Evolutionary conservation across 23 tunicate species (phyloP).

Genomic region (Trididemnum nubilum): DNA sequence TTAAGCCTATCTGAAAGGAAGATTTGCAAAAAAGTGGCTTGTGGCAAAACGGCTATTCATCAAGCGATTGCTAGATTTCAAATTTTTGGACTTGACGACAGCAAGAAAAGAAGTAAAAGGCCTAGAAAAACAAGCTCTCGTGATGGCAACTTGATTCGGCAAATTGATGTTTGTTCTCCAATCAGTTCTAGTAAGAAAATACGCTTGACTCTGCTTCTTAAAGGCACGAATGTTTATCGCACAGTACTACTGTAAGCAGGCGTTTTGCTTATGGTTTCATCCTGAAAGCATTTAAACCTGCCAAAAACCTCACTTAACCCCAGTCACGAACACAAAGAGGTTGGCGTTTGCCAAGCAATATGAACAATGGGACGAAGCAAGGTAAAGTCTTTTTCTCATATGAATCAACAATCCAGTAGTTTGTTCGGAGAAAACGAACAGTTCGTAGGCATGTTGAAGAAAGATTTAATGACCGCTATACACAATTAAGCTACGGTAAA

Average conservation of each 20-base stretch:
- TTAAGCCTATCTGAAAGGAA: not conserved
- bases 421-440: no score
- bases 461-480: no score
- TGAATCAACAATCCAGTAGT: conserved; percentile 13
- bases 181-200: conserved; percentile 12
- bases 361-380: conserved; percentile 20
- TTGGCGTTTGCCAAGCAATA: conserved; percentile 3
- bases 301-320: conserved; percentile 10
- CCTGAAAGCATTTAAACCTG: conserved; percentile 9
- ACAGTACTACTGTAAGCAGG: conserved; percentile 12
- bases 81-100: no score
- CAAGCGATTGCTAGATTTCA: no score
- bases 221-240: conserved; percentile 6
- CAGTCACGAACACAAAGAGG: not conserved
- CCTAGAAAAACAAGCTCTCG: no score
- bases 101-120: conserved; percentile 6
- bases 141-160: conserved; percentile 17
- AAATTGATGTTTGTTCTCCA: conserved; percentile 7
- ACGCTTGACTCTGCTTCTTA: no score
- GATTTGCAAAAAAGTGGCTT: no score
- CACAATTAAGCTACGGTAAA: no score
- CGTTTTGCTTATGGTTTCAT: conserved; percentile 1
- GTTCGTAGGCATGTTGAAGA: no score
- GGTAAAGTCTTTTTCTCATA: conserved; percentile 9
- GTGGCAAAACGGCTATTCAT: no score